phyloP scores from a whole-genome alignment of 2,113 vertebrate species.

The Forbesichthys agassizii region DNA sequence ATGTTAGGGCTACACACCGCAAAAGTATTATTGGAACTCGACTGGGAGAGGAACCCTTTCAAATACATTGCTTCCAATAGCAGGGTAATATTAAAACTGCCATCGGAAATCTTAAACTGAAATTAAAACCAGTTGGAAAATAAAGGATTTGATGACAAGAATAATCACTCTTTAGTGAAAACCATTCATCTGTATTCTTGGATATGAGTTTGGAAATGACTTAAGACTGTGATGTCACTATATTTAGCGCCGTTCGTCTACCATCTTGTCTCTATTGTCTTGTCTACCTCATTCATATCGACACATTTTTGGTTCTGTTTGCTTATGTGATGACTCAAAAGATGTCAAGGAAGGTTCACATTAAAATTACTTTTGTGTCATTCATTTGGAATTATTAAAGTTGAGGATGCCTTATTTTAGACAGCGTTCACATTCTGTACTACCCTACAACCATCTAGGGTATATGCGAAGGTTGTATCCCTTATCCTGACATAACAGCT shows the following conservation, averaged over 20 bases:
- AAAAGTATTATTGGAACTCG: too few species aligned
- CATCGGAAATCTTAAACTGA: slow-evolving; percentile 46
- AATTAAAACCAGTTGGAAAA: slow-evolving; percentile 60
- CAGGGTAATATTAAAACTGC: slow-evolving; percentile 46
- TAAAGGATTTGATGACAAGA: slow-evolving; percentile 52
- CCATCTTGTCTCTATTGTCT: slow-evolving; percentile 21
- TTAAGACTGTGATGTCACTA: slow-evolving; percentile 63
- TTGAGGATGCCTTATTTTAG: not conserved
- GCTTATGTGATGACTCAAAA: slow-evolving; percentile 15
- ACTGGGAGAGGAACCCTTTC: not conserved
- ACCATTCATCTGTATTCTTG: slow-evolving; percentile 55
- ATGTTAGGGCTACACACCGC: too few species aligned
- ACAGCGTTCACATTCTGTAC: too few species aligned
- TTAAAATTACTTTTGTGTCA: not conserved
- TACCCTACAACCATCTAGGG: slow-evolving; percentile 2
- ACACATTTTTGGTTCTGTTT: slow-evolving; percentile 8
- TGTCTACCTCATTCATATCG: slow-evolving; percentile 11
- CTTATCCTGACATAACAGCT: slow-evolving; percentile 26
- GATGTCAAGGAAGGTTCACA: not conserved
- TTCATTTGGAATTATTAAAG: not conserved
- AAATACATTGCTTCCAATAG: slow-evolving; percentile 20
- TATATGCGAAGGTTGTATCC: slow-evolving; percentile 33
- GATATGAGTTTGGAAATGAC: slow-evolving; percentile 64
- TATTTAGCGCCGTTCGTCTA: slow-evolving; percentile 28
- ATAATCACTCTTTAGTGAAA: slow-evolving; percentile 59